Evolutionary conservation across 2,113 vertebrate species (phyloP), one percentile per base, ranked within the genome.

Genomic region (Himantopus leucocephalus): DNA sequence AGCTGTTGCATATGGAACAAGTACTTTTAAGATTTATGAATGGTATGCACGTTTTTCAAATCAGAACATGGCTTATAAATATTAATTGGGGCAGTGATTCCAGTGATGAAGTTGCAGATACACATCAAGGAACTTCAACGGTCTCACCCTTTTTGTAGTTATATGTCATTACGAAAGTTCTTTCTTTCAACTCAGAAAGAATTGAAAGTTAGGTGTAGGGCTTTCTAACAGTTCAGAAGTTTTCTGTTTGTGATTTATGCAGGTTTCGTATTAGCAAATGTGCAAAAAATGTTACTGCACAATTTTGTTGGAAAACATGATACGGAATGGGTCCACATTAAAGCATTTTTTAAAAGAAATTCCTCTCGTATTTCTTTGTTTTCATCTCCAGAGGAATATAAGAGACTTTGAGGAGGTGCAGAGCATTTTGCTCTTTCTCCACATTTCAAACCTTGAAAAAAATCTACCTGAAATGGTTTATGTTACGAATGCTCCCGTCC

Each of bases 401-500:
- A 82, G 29, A 75, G 60, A 53, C 18, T 82, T 30, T 12, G n/a
- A 64, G 62, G 52, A 75, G 39, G 41, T 55, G 19, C 56, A 67
- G 21, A 74, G 19, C 20, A 63, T 63, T 85, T 68, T 76, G 32
- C 7, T 83, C 30, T 73, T 78, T 85, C 35, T 90, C 53, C 32
- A 16, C 59, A 41, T 84, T 91, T 82, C 70, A 81, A 92, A 85
- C 56, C 21, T 35, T 59, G 22, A 64, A 27, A 82, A 88, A 63
- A 75, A 50, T 26, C 59, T 71, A 2, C 72, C 35, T 82, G 52
- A 34, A 92, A 63, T 71, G 6, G 15, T 24, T 26, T 27, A 1
- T 10, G 5, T 75, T 67, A 20, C 24, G 29, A 19, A 22, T 4
- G 2, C n/a, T 58, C 1, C 30, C 0, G 0, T 60, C 63, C 35